A percentile compares a stretch with the other conserved stretches of the same genome.
Evolutionary conservation across 2,888 invertebrate genomes (phyloP).

Genomic region (Seira ritae): DNA sequence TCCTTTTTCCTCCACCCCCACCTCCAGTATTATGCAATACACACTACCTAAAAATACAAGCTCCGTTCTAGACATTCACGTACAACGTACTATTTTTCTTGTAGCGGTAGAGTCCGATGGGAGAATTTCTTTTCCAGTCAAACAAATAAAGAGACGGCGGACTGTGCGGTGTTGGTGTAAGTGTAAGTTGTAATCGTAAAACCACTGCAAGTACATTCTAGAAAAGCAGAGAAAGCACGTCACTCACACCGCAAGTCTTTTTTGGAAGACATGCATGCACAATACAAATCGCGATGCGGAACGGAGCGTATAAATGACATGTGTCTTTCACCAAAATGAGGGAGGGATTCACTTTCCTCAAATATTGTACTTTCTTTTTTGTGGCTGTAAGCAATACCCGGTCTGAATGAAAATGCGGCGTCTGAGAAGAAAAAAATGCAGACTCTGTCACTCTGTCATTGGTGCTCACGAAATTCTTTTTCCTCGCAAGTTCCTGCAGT

Average conservation of each 20-base stretch:
- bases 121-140: no score
- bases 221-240: no score
- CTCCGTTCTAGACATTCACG: neutral
- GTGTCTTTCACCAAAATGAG: conserved; percentile 30
- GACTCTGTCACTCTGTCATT: no score
- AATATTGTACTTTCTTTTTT: neutral
- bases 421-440: neutral
- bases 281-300: conserved; percentile 30
- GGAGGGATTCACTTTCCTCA: neutral
- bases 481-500: no score
- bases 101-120: no score
- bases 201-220: no score
- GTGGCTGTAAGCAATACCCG: neutral
- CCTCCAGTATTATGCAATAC: conserved; percentile 11
- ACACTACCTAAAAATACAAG: neutral
- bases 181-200: no score
- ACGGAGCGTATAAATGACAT: conserved; percentile 31
- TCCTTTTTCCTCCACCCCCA: conserved; percentile 29
- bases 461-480: no score
- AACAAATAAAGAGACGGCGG: no score
- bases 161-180: no score
- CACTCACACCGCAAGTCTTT: no score
- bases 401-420: conserved; percentile 14
- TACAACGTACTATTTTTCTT: no score
- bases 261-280: neutral